Percentiles rank a stretch among this genome's conserved stretches.
phyloP scores from a whole-genome alignment of 2,113 vertebrate species.

The Oreochromis tanganicae region DNA sequence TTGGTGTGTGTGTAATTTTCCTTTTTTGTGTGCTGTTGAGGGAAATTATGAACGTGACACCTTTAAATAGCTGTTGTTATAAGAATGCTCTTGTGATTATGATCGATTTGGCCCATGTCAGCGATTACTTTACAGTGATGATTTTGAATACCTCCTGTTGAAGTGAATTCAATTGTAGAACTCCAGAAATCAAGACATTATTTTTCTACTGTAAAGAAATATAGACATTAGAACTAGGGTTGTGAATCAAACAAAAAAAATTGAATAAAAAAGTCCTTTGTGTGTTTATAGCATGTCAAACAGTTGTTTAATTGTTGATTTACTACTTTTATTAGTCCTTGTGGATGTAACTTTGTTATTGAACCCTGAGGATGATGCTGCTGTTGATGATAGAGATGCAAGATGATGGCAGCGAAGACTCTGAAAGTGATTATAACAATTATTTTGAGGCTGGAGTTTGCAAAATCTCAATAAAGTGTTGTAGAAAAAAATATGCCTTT shows the following conservation, averaged over 20 bases:
- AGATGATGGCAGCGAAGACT: background rate
- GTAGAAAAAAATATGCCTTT: background rate
- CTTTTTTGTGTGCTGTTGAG: slow-evolving; percentile 30
- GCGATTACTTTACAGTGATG: slow-evolving; percentile 27
- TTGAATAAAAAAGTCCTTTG: background rate
- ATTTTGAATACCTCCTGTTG: slow-evolving; percentile 34
- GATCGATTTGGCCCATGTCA: background rate
- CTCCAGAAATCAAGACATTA: slow-evolving; percentile 54
- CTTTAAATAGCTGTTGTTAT: background rate
- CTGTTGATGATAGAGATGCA: background rate
- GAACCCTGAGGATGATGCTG: background rate
- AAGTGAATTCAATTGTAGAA: slow-evolving; percentile 31
- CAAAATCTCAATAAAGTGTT: background rate
- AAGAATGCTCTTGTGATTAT: slow-evolving; percentile 23
- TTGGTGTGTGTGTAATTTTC: slow-evolving; percentile 13
- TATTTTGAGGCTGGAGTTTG: background rate
- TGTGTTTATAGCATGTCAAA: slow-evolving; percentile 15
- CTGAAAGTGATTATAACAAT: background rate
- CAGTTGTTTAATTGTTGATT: background rate
- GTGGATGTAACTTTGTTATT: background rate
- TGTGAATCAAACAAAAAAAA: slow-evolving; percentile 26
- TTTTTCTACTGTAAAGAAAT: slow-evolving; percentile 66
- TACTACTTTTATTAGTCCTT: background rate
- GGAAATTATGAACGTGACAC: slow-evolving; percentile 27
- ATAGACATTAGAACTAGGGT: background rate